Conservation (phyloP, 2,888 invertebrate species). For the Entomobrya proxima region DNA sequence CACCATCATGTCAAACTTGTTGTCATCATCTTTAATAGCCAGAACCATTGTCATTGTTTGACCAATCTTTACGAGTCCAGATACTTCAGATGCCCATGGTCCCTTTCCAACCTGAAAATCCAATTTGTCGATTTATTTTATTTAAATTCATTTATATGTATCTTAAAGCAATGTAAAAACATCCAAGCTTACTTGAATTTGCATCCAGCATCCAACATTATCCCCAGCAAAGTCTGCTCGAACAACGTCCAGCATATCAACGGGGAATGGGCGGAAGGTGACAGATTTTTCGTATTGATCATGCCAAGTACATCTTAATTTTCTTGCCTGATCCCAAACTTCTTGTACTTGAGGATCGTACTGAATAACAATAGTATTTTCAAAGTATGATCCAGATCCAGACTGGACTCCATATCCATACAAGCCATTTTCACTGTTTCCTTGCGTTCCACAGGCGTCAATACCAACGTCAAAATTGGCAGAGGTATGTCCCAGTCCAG, state of each 20-base stretch:
- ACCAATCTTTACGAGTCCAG: constrained; percentile 94
- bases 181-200: constrained; percentile 83
- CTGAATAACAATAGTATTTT: constrained; percentile 94
- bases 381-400: constrained; percentile 94
- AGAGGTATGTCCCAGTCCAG: constrained; percentile 89
- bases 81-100: constrained; percentile 96
- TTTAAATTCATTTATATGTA: neutral
- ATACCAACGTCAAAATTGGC: constrained; percentile 94
- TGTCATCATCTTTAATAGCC: constrained; percentile 95
- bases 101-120: constrained; percentile 86
- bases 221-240: constrained; percentile 95
- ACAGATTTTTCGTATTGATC: constrained; percentile 97
- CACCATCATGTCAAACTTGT: constrained; percentile 96
- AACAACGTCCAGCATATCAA: constrained; percentile 96
- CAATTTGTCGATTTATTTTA: too few relatives aligned
- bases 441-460: constrained; percentile 93
- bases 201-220: constrained; percentile 98
- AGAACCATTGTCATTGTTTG: constrained; percentile 98
- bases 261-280: constrained; percentile 81
- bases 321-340: constrained; percentile 96
- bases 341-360: constrained; percentile 93
- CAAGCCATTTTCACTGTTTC: constrained; percentile 92
- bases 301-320: constrained; percentile 95
- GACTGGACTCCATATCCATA: constrained; percentile 92
- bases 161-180: neutral